Evolutionary conservation across 2,888 invertebrate genomes (phyloP), one percentile per base, ranked within the genome.

Genomic region (Lordiphosa andalusiaca): DNA sequence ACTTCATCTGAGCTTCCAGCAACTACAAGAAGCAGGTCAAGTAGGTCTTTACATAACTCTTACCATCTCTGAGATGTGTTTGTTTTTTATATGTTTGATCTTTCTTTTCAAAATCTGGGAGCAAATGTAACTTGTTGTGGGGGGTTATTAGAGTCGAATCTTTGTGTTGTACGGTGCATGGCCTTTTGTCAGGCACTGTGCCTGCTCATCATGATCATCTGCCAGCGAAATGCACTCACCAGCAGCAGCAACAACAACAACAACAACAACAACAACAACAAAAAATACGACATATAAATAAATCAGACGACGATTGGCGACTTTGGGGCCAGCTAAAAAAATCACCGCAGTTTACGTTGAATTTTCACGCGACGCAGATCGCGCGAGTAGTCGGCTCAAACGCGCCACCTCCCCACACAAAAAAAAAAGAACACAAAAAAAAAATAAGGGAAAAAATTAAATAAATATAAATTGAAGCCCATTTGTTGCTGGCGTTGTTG

Each of bases 321-420:
- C 61, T 71, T 69, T 67, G 64, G 52, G 67, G 51, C 44, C 42
- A 58, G 58, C 59, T 56, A 55, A 65, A 58, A 53, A 58, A 67
- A 56, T 61, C 21, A 53, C 42, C 58, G 60, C 80, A 80, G 80
- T 80, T 73, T 67, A 60, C 61, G 70, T 78, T 82, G 68, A 78
- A 72, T 73, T 75, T 74, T 80, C 83, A 75, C 66, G 71, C 78
- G 73, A 69, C 68, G 59, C 70, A 69, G 77, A 71, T 82, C 78
- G 82, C 64, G 73, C 75, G 67, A 75, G 13, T 47, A 49, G 38
- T 35, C 36, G 33, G 35, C 36, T 41, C 47, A 47, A 47, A n/a
- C 36, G 12, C 30, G 21, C 36, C n/a, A 41, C n/a, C 23, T 16
- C 7, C 30, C 30, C 25, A 47, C 16, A 16, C 13, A 35, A 47